Evolutionary conservation across 2,888 invertebrate genomes (phyloP).

Genomic region (Lasioglossum oenotherae): DNA sequence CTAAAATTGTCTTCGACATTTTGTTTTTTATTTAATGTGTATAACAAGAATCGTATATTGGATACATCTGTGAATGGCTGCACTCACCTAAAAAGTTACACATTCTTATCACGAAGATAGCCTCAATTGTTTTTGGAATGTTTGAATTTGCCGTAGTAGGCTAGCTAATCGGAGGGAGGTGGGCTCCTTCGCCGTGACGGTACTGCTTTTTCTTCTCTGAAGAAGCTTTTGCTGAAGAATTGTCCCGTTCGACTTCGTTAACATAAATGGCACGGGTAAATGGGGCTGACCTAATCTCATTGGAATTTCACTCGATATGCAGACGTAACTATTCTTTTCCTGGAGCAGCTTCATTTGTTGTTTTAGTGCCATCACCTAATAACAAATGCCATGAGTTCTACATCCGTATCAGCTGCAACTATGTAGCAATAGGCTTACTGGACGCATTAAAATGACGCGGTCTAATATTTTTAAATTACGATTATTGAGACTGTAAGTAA

Average conservation of each 20-base stretch:
- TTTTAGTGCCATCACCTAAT: conserved; percentile 77
- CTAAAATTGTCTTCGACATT: background rate
- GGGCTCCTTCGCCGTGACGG: conserved; percentile 60
- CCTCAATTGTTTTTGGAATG: conserved; percentile 77
- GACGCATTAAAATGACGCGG: background rate
- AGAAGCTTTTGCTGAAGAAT: conserved; percentile 39
- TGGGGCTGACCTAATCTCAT: conserved; percentile 24
- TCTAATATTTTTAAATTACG: background rate
- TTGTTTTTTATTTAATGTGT: background rate
- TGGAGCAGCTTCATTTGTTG: conserved; percentile 76
- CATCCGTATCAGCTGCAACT: background rate
- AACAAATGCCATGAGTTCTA: background rate
- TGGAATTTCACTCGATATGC: conserved; percentile 71
- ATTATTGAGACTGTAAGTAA: background rate
- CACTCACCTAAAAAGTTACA: conserved; percentile 21
- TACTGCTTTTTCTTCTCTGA: conserved; percentile 34
- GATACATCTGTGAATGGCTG: conserved; percentile 3
- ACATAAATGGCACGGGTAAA: conserved; percentile 29
- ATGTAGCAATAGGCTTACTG: background rate
- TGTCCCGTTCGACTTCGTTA: conserved; percentile 26
- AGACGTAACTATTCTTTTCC: conserved; percentile 79
- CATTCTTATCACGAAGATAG: conserved; percentile 41
- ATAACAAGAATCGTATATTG: conserved; percentile 1
- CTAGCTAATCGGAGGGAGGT: conserved; percentile 75
- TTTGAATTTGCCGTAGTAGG: conserved; percentile 79